Conservation (phyloP, 2,888 invertebrate species). For the Tetropium fuscum region DNA sequence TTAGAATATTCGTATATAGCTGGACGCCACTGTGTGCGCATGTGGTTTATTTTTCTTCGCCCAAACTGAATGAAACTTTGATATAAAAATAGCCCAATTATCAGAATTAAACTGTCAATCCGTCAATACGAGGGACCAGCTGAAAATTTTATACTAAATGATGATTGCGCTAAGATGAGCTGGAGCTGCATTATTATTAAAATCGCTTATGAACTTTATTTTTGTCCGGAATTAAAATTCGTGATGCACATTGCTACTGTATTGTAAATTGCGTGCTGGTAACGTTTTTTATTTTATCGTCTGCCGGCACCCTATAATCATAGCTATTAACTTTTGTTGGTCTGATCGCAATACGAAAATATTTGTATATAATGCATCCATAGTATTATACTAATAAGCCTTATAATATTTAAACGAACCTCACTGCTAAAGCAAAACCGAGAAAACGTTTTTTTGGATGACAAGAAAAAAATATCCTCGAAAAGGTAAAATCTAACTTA, state of each 20-base stretch:
- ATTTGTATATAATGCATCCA: conserved; percentile 32
- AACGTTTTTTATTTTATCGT: conserved; percentile 47
- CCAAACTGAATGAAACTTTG: conserved; percentile 15
- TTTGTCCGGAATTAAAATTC: conserved; percentile 33
- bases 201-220: conserved; percentile 18
- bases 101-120: conserved; percentile 15
- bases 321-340: conserved; percentile 44
- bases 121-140: conserved; percentile 6
- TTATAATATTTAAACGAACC: conserved; percentile 11
- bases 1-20: no score
- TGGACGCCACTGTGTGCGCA: no score
- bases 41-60: no score
- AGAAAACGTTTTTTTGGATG: neutral
- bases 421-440: neutral
- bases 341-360: conserved; percentile 49
- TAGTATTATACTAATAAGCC: conserved; percentile 29
- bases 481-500: no score
- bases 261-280: conserved; percentile 52
- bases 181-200: conserved; percentile 11
- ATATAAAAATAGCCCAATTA: conserved; percentile 18
- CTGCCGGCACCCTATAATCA: conserved; percentile 53
- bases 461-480: no score
- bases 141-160: conserved; percentile 3
- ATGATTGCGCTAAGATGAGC: conserved; percentile 7
- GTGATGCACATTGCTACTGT: conserved; percentile 52